Conservation (phyloP, 23 tunicate genomes). For the Ascidia mentula region DNA sequence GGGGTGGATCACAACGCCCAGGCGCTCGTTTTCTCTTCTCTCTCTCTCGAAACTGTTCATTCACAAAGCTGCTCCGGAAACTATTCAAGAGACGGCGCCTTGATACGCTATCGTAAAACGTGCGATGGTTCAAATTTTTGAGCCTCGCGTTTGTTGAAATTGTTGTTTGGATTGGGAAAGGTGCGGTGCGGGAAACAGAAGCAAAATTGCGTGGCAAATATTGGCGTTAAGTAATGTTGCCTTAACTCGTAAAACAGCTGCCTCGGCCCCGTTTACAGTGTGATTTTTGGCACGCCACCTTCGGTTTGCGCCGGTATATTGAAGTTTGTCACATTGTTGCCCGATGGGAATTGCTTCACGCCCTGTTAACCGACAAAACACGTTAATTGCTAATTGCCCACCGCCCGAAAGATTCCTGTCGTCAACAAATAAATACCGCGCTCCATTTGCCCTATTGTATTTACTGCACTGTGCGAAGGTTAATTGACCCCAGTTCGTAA, state of each 20-base stretch:
- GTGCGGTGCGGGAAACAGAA: not conserved
- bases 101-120: not conserved
- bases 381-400: not conserved
- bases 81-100: not conserved
- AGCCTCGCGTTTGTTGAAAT: not conserved
- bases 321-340: no score
- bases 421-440: not conserved
- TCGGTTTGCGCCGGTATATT: no score
- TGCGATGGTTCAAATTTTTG: not conserved
- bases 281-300: no score
- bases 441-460: conserved; percentile 7
- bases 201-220: not conserved
- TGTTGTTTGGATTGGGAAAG: not conserved
- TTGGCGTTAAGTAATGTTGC: not conserved
- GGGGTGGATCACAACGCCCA: not conserved
- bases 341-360: conserved; percentile 4
- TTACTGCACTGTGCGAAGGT: not conserved
- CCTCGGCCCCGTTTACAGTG: no score
- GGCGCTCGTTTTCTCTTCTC: no score
- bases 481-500: not conserved
- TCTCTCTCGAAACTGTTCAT: not conserved
- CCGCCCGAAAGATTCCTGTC: not conserved
- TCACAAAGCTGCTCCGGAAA: not conserved
- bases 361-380: not conserved
- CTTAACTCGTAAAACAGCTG: not conserved